phyloP scores from a whole-genome alignment of 2,113 vertebrate genomes.

The Hippolais icterina region DNA sequence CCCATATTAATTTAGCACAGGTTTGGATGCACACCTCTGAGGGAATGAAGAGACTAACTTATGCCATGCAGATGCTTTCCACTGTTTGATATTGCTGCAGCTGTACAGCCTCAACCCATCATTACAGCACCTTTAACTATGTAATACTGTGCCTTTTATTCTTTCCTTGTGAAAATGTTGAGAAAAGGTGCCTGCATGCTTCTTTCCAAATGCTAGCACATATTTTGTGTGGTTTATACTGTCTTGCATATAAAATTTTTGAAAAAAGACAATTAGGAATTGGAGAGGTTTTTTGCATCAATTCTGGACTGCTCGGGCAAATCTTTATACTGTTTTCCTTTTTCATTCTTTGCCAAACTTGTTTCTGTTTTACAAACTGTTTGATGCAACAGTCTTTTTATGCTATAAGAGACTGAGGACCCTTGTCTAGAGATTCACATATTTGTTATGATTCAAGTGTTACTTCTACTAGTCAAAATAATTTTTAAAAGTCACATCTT shows the following conservation, averaged over 20 bases:
- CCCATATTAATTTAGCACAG: not conserved
- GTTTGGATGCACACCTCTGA: fast-evolving
- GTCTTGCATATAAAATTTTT: not conserved
- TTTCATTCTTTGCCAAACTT: not conserved
- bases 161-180: not conserved
- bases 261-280: not conserved
- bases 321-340: not conserved
- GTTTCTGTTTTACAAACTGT: not conserved
- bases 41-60: not conserved
- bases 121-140: not conserved
- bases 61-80: not conserved
- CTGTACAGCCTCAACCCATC: not conserved
- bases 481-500: not conserved
- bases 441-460: not conserved
- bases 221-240: fast-evolving
- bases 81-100: not conserved
- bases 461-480: not conserved
- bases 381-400: not conserved
- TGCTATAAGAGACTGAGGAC: not conserved
- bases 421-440: not conserved
- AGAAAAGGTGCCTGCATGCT: not conserved
- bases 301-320: not conserved
- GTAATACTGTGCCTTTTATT: not conserved
- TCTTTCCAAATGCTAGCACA: not conserved
- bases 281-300: not conserved